Evolutionary conservation across 37 sponge, comb jelly and placozoan genomes (phyloP), one percentile per base, ranked within the genome.

Genomic region (Oopsacas minuta): DNA sequence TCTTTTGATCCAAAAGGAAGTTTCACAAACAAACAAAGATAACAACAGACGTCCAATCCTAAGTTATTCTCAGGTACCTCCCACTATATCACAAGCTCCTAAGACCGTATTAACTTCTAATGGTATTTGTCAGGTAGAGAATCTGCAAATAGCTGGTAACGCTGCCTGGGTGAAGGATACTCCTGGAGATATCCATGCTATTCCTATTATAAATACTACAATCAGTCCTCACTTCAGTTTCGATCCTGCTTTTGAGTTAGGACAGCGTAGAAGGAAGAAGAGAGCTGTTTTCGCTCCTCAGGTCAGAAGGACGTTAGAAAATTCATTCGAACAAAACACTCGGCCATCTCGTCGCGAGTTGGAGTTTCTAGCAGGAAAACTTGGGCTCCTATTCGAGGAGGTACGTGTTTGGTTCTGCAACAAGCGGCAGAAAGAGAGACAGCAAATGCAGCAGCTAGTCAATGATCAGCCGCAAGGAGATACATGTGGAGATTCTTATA

Each of bases 371-470:
- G 87, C 94, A 36, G 69, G 87, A 35, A 83, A 94, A 15, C 89
- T 91, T 1, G 91, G 87, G 52, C 85, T 94, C 17, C 91, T 94
- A 0, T 92, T 92, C 1, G 94, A 94, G 52, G 94, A 94, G 86
- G 91, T 94, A 37, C 86, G 94, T 0, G 91, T 94, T 36, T 94
- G 94, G 94, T 94, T 94, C 37, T 94, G 94, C 84, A 94, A 94
- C 90, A 94, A 94, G 53, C 82, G 94, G 0, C 94, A 94, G 87
- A 94, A 94, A 86, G 61, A 83, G 53, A 89, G 90, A 52, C 86
- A 88, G 30, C 75, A 61, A 34, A 3, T 61, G 75, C 75, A 61
- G 30, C 75, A 32, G 17, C 15, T 15, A 8, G 49, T 15, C 15
- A 61, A 61, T n/a, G 75, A 61, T 34, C 75, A 3, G 17, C 28